Evolutionary conservation across 2,797 vertebrate genomes (phyloP), one percentile per base, ranked within the genome.

Genomic region (Muscicapa striata): DNA sequence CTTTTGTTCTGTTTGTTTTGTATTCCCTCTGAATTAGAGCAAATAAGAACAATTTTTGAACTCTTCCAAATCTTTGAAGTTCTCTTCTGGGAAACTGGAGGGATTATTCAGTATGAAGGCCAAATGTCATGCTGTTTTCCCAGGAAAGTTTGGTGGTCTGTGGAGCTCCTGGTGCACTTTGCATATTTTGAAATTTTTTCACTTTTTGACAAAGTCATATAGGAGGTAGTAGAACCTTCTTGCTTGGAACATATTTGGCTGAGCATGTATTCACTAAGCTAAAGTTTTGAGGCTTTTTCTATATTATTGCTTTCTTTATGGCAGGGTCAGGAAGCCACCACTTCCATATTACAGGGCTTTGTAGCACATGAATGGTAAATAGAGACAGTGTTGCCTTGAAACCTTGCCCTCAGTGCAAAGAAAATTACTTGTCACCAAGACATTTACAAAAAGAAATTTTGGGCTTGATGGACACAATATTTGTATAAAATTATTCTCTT

Each of bases 301-400:
- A 10, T 52, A 10, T 45, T 84, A 41, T 29, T 68, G 20, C 12
- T n/a, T 40, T 66, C 17, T 75, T 70, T 41, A 52, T 74, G 67
- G 48, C 26, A 24, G 27, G 15, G 20, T 82, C 70, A 84, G 43
- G 64, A 84, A 84, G 15, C 36, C 22, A 34, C 23, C 5, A 6
- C 24, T 58, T 78, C 18, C 27, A 27, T 2, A 19, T 68, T 84
- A 21, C 34, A 62, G 5, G 6, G 5, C 30, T 81, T 52, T 36
- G 15, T 43, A 75, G 10, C 7, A 36, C 3, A 8, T 0, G 0
- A 10, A 30, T 18, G 8, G 40, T 61, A 69, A 84, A 81, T 4
- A 34, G 32, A 72, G 40, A 62, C 30, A 49, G 24, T 11, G 11
- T 45, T 84, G 36, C 29, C 70, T 79, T 83, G 51, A 87, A 92